Evolutionary conservation across 2,113 vertebrate genomes (phyloP).

Genomic region (Pyrgilauda ruficollis): DNA sequence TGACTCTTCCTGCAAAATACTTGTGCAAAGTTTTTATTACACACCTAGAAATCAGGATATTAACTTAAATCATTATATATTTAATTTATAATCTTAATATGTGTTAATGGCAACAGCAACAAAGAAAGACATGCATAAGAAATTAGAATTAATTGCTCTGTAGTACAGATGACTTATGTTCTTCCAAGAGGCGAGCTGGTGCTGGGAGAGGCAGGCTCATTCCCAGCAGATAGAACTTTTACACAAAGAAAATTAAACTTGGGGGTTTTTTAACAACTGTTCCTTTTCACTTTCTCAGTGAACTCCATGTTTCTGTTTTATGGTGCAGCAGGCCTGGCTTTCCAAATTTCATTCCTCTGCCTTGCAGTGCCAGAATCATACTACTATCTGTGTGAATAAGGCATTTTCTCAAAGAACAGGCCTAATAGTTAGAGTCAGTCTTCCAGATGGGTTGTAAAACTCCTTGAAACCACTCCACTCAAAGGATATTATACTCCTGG

Average conservation of each 20-base stretch:
- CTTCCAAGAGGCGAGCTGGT: neutral
- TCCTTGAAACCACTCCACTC: slow-evolving; percentile 68
- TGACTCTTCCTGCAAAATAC: neutral
- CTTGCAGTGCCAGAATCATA: slow-evolving; percentile 52
- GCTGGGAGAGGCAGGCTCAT: neutral
- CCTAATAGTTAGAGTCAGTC: slow-evolving; percentile 36
- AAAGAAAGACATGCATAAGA: neutral
- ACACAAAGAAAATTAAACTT: slow-evolving; percentile 3
- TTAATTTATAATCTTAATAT: neutral
- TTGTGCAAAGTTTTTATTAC: neutral
- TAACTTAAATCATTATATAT: neutral
- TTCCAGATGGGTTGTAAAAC: slow-evolving; percentile 75
- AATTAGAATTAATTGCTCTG: neutral
- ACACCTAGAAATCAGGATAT: neutral
- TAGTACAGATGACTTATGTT: neutral
- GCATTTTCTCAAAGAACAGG: slow-evolving; percentile 56
- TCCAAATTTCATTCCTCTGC: slow-evolving; percentile 13
- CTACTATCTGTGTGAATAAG: slow-evolving; percentile 63
- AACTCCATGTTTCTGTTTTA: slow-evolving; percentile 46
- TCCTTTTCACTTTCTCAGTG: slow-evolving; percentile 45
- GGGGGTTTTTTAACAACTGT: neutral
- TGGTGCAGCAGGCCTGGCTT: slow-evolving; percentile 51
- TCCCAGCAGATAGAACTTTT: slow-evolving; percentile 29
- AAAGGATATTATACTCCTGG: slow-evolving; percentile 40
- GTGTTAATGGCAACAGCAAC: neutral